Evolutionary conservation across 2,888 invertebrate species (phyloP), one percentile per base, ranked within the genome.

Genomic region (Gibbula magus): DNA sequence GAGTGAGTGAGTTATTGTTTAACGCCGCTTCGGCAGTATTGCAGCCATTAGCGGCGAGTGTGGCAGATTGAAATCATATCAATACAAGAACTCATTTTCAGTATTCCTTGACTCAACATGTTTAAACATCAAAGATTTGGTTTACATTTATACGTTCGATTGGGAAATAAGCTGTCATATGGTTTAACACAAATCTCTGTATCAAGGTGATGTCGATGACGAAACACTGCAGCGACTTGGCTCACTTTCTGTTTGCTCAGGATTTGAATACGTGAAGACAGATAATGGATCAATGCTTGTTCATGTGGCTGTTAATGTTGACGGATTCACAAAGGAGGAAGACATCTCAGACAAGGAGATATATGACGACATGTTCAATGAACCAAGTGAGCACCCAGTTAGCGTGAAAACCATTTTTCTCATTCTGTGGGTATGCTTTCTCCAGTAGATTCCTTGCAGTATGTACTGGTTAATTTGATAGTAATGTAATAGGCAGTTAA

Each of bases 191-290:
- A n/a, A n/a, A n/a, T n/a, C n/a, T 56, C 20, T n/a, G 1, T 16
- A 18, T 25, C 8, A 16, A 61, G 61, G 45, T 45, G 45, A 45
- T 45, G 45, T 29, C 29, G 10, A 25, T 29, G 29, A 61, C 1
- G 5, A 25, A 29, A 25, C 25, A 2, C 3, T 61, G 7, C 29
- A 61, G 3, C 29, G 70, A 18, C 32, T 79, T 39, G 75, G 56
- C 13, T 51, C 61, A 29, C 75, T 79, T 20, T 66, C 75, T 0
- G 79, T 79, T 39, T 79, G 79, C 76, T 75, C 79, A 3, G 76
- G 79, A 29, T 79, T 79, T 54, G 79, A 79, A 52, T 53, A 52
- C 32, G 79, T 79, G 7, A 4, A 18, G n/a, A 74, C 51, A 8
- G 22, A 51, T 25, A 51, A 51, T 22, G 45, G 16, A n/a, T 25